Conservation (phyloP, 2,888 invertebrate species). For the Drosophila paramelanica region DNA sequence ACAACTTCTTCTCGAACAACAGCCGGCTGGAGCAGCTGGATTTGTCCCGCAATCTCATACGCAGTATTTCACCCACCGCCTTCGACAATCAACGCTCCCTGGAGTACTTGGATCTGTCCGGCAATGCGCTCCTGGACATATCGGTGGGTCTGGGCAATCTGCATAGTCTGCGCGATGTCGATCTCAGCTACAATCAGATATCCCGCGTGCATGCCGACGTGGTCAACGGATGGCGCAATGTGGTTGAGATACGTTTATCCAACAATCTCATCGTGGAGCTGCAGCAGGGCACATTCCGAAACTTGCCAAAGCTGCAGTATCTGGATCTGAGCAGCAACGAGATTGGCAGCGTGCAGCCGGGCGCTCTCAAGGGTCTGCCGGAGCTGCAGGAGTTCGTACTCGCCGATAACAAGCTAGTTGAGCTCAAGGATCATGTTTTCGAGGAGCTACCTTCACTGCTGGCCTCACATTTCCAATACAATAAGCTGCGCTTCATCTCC, state of each 20-base stretch:
- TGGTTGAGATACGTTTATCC: slow-evolving; percentile 90
- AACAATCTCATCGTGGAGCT: slow-evolving; percentile 91
- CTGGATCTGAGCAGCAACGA: slow-evolving; percentile 93
- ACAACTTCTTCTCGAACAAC: slow-evolving; percentile 89
- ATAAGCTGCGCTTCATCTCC: slow-evolving; percentile 90
- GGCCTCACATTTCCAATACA: slow-evolving; percentile 91
- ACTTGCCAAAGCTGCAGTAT: slow-evolving; percentile 89
- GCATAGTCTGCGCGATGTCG: slow-evolving; percentile 89
- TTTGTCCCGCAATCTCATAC: slow-evolving; percentile 91
- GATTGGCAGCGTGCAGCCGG: slow-evolving; percentile 90
- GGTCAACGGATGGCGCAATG: slow-evolving; percentile 89
- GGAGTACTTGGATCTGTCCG: slow-evolving; percentile 91
- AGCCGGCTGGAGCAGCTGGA: slow-evolving; percentile 88
- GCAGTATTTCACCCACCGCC: slow-evolving; percentile 88
- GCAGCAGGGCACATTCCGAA: slow-evolving; percentile 89
- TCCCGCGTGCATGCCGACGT: slow-evolving; percentile 89
- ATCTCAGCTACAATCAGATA: slow-evolving; percentile 92
- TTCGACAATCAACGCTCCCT: slow-evolving; percentile 89
- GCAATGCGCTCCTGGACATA: slow-evolving; percentile 90
- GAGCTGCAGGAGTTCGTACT: slow-evolving; percentile 89
- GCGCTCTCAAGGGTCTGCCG: slow-evolving; percentile 89
- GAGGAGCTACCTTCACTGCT: slow-evolving; percentile 89
- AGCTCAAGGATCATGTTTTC: slow-evolving; percentile 91
- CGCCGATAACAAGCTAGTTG: slow-evolving; percentile 90
- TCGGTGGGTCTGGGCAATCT: slow-evolving; percentile 90